Conservation (phyloP, 2,797 vertebrate species). For the Ataeniobius toweri region DNA sequence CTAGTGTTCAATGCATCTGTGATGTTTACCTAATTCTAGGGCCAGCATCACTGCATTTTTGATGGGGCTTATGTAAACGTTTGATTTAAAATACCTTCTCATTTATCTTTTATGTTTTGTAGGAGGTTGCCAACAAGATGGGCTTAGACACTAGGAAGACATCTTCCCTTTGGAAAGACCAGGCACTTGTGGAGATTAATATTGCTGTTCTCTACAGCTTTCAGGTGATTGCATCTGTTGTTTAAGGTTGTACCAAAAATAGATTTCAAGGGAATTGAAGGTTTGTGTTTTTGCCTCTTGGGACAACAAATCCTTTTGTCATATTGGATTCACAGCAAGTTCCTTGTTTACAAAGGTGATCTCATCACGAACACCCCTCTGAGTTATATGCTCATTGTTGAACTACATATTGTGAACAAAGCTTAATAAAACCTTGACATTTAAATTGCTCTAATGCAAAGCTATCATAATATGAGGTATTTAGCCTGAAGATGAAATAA, state of each 20-base stretch:
- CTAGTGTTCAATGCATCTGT: neutral
- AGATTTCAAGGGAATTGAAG: constrained; percentile 1
- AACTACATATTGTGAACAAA: neutral
- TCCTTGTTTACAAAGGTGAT: neutral
- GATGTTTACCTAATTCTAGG: neutral
- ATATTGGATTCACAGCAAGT: constrained; percentile 3
- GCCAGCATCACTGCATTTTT: neutral
- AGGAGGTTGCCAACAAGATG: constrained; percentile 96
- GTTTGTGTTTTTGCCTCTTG: constrained; percentile 1
- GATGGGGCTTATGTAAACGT: neutral
- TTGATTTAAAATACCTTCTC: neutral
- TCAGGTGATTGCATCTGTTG: constrained; percentile 81
- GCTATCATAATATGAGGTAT: neutral
- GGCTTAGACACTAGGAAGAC: constrained; percentile 94
- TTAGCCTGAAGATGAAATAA: neutral
- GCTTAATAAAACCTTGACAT: neutral
- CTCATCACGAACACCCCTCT: neutral
- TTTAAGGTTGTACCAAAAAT: constrained; percentile 1
- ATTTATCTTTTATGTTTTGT: constrained; percentile 4
- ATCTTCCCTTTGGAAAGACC: constrained; percentile 97
- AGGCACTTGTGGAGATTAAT: constrained; percentile 96
- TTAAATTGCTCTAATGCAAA: neutral
- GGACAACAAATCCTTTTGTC: neutral
- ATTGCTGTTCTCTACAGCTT: constrained; percentile 96
- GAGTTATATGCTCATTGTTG: neutral